Base-by-base conservation (phyloP, 2,888 invertebrate species). In the Eupithecia insigniata region DNA sequence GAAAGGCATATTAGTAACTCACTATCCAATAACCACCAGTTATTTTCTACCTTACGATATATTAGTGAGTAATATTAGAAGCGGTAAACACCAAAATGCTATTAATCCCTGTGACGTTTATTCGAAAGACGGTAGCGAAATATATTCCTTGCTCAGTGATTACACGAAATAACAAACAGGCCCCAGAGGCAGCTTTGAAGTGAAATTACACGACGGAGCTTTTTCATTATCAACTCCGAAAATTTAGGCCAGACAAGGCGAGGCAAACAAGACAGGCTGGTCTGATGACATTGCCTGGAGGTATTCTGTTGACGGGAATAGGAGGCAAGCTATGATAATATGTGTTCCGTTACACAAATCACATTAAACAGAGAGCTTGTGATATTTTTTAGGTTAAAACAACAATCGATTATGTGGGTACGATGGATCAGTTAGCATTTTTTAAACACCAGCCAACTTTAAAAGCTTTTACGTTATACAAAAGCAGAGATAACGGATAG, bases 171-270 rank as follows among this genome's bases (percentile, higher is more conserved):
- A 89, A 90, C 87, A 89, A 87, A 88, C 85, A 83, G 81, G 83
- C 82, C 85, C 85, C 81, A 78, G 84, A 85, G 87, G 84, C 84
- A 83, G 86, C 87, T 88, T 89, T 87, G 87, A 85, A 87, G 89
- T 88, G 82, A 88, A 90, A 92, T 92, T 90, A 89, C 86, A 84
- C 86, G 84, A 83, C 84, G 83, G 81, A 87, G 89, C 89, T 91
- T 92, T 88, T 92, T 91, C 91, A 92, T 92, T 92, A 91, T 90
- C 90, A 90, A 91, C 88, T 89, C 85, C 89, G 87, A 87, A 88
- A 84, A 91, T 90, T 89, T 89, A 89, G 89, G 89, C 81, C 90
- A 88, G 84, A 82, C 85, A 80, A 80, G 83, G 80, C 81, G 84
- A 82, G 75, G 81, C 79, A 80, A 83, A 84, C 81, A 84, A 81